Evolutionary conservation across 2,113 vertebrate species (phyloP).

Genomic region (Ranitomeya imitator): DNA sequence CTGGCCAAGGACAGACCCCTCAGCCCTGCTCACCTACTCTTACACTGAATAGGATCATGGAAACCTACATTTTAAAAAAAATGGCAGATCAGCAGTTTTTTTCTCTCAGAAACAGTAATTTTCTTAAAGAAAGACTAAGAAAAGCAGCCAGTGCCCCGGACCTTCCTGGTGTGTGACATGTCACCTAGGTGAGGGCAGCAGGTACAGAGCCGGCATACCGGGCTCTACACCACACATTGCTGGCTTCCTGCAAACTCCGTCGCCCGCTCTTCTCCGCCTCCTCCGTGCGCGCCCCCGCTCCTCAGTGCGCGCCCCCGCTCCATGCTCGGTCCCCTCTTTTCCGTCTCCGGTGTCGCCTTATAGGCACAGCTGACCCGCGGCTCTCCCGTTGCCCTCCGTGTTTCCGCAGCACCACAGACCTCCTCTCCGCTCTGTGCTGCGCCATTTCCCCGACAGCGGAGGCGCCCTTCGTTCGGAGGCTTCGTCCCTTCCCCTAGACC

Average conservation of each 20-base stretch:
- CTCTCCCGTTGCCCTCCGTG: background rate
- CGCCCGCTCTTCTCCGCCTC: background rate
- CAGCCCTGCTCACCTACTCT: no score
- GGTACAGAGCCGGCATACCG: no score
- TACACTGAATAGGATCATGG: no score
- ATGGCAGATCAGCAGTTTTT: no score
- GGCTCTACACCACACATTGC: background rate
- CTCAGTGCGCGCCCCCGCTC: slow-evolving; percentile 17
- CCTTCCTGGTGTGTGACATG: no score
- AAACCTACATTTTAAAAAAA: no score
- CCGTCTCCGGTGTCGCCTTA: slow-evolving; percentile 34
- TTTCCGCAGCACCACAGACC: background rate
- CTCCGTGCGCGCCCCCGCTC: slow-evolving; percentile 43
- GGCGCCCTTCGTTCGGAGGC: slow-evolving; percentile 26
- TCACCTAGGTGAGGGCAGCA: no score
- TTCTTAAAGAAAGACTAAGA: no score
- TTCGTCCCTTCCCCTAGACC: background rate
- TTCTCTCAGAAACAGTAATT: no score
- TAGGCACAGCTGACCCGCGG: background rate
- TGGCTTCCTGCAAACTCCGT: background rate
- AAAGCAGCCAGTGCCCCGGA: no score
- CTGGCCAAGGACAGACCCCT: no score
- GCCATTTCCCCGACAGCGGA: background rate
- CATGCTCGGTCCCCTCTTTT: background rate
- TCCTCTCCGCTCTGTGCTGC: background rate